phyloP scores from a whole-genome alignment of 2,888 invertebrate species.

The Dilophus febrilis region DNA sequence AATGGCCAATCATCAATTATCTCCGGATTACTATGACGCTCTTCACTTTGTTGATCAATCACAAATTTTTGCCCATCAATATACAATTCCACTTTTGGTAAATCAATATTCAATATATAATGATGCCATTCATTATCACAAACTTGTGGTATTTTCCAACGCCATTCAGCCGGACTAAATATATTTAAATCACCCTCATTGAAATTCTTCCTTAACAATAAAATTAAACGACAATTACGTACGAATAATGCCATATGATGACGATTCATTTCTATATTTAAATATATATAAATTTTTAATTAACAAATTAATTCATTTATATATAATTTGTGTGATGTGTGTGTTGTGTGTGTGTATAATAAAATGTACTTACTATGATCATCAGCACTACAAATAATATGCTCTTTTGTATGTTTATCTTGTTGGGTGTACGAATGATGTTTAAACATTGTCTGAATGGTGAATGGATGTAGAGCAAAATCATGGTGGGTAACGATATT shows the following conservation, averaged over 20 bases:
- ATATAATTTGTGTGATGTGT: neutral
- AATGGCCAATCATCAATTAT: slow-evolving; percentile 99
- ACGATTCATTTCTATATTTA: slow-evolving; percentile 95
- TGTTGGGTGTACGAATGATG: slow-evolving; percentile 61
- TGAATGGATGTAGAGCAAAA: slow-evolving; percentile 61
- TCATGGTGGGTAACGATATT: slow-evolving; percentile 41
- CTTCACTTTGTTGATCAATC: slow-evolving; percentile 19
- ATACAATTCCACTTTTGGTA: slow-evolving; percentile 74
- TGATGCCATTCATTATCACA: slow-evolving; percentile 99
- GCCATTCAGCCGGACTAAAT: slow-evolving; percentile 95
- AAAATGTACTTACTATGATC: slow-evolving; percentile 66
- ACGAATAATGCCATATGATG: slow-evolving; percentile 97
- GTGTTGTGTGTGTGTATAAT: neutral
- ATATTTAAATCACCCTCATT: slow-evolving; percentile 85
- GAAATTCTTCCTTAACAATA: slow-evolving; percentile 78
- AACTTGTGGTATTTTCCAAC: slow-evolving; percentile 90
- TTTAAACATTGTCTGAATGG: slow-evolving; percentile 87
- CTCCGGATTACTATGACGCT: slow-evolving; percentile 67
- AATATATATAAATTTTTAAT: too few species aligned
- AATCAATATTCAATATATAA: slow-evolving; percentile 84
- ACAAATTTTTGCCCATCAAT: slow-evolving; percentile 59
- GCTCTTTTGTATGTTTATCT: slow-evolving; percentile 88
- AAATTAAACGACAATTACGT: slow-evolving; percentile 88
- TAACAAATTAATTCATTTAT: too few species aligned
- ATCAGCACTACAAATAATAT: slow-evolving; percentile 91